These are phyloP conservation scores for Silurus aristotelis DNA, from an alignment of 2,797 vertebrate species.

Conservation along the genomic window DNA sequence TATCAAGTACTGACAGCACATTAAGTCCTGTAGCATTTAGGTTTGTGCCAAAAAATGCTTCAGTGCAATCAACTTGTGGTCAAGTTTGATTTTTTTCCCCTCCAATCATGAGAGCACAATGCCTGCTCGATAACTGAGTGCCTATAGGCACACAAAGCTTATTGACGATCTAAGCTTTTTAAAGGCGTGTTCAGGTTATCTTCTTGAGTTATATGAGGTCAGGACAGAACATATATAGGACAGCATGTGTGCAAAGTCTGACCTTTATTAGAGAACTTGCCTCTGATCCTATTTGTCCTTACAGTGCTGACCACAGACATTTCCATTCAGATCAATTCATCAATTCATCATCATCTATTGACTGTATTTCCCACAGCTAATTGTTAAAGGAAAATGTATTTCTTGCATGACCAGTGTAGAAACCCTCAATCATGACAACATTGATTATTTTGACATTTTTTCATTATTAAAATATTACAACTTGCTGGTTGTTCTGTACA, in stretches of 20 bases:
- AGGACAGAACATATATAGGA: slow-evolving; percentile 16
- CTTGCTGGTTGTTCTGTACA: not conserved
- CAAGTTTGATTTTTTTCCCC: slow-evolving; percentile 64
- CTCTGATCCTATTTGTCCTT: slow-evolving; percentile 20
- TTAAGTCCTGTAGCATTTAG: slow-evolving; percentile 6
- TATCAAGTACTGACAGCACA: slow-evolving; percentile 28
- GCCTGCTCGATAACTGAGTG: slow-evolving; percentile 66
- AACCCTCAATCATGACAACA: slow-evolving; percentile 39
- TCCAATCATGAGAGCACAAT: slow-evolving; percentile 41
- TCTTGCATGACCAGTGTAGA: slow-evolving; percentile 41
- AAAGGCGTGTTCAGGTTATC: slow-evolving; percentile 55
- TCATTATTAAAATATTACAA: slow-evolving; percentile 28
- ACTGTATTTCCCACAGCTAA: slow-evolving; percentile 41
- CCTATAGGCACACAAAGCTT: slow-evolving; percentile 55
- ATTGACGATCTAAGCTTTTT: slow-evolving; percentile 65
- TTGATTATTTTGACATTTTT: slow-evolving; percentile 27
- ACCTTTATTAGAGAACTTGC: slow-evolving; percentile 36
- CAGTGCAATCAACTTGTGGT: slow-evolving; percentile 63
- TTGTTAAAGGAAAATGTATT: slow-evolving; percentile 42
- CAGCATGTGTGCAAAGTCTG: slow-evolving; percentile 31
- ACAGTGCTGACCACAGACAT: slow-evolving; percentile 46
- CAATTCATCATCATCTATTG: slow-evolving; percentile 39
- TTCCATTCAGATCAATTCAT: slow-evolving; percentile 44
- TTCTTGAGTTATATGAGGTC: slow-evolving; percentile 33
- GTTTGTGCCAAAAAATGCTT: slow-evolving; percentile 59